Conservation (phyloP, 1,140 invertebrate species). For the Zaprionus kolodkinae region DNA sequence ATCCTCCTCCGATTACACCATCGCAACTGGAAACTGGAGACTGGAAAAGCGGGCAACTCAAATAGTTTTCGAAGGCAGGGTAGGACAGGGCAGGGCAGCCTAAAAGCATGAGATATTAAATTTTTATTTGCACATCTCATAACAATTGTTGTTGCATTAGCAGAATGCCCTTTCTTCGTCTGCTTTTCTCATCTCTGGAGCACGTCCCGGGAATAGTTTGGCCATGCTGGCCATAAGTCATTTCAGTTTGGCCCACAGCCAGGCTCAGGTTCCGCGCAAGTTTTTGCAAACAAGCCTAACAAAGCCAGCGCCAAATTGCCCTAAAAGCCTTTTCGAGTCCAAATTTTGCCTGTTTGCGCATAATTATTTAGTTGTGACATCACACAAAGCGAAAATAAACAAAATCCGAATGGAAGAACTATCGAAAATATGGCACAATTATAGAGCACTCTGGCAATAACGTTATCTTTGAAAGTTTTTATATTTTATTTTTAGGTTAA, state of each 20-base stretch:
- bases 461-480: neutral
- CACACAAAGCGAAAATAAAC: conserved; percentile 24
- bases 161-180: conserved; percentile 10
- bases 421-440: conserved; percentile 27
- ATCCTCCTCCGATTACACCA: conserved; percentile 38
- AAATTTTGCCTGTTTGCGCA: conserved; percentile 78
- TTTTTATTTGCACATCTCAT: conserved; percentile 76
- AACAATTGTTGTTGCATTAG: conserved; percentile 56
- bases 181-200: neutral
- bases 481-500: neutral
- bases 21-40: neutral
- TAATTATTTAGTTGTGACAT: conserved; percentile 76
- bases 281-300: conserved; percentile 73
- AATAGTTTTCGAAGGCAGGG: conserved; percentile 59
- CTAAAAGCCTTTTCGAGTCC: conserved; percentile 78
- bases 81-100: conserved; percentile 49
- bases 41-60: conserved; percentile 25
- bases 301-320: conserved; percentile 77
- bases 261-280: conserved; percentile 56
- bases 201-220: conserved; percentile 24
- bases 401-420: conserved; percentile 24
- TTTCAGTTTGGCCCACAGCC: conserved; percentile 61
- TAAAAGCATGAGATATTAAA: conserved; percentile 73
- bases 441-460: neutral
- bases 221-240: conserved; percentile 54